Evolutionary conservation across 1,140 invertebrate species (phyloP).

Genomic region (Pinna nobilis): DNA sequence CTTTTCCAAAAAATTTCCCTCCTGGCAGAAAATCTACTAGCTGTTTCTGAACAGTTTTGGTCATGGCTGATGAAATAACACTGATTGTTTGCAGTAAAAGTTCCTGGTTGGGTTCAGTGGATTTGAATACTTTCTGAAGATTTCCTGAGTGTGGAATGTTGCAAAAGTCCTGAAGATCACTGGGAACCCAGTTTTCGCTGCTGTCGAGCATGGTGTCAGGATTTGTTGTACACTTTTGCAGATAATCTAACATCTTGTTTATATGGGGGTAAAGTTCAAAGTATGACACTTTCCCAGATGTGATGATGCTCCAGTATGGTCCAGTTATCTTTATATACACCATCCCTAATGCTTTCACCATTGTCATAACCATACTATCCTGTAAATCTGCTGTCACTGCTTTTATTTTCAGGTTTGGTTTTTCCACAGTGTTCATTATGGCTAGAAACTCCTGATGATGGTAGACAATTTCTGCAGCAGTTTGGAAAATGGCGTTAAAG

Average conservation of each 20-base stretch:
- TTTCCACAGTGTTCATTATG: constrained; percentile 1
- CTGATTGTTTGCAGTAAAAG: neutral
- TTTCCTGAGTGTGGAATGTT: too few relatives aligned
- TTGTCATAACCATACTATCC: neutral
- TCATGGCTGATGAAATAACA: constrained; percentile 1
- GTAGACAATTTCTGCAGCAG: constrained; percentile 21
- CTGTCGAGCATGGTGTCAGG: neutral
- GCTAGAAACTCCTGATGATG: constrained; percentile 28
- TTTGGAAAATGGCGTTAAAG: constrained; percentile 39
- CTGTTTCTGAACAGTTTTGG: constrained; percentile 8
- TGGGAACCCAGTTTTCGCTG: too few relatives aligned
- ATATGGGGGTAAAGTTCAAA: constrained; percentile 14
- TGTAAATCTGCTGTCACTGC: constrained; percentile 23
- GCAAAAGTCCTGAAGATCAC: too few relatives aligned
- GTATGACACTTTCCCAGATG: constrained; percentile 27
- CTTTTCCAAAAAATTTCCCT: neutral
- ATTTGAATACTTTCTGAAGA: too few relatives aligned
- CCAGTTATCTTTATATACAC: constrained; percentile 32
- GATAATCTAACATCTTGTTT: neutral
- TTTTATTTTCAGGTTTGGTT: constrained; percentile 3
- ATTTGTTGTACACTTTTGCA: too few relatives aligned
- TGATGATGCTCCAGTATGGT: constrained; percentile 36
- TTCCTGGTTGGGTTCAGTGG: neutral
- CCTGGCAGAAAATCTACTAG: constrained; percentile 20
- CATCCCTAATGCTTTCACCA: constrained; percentile 28